A percentile compares a stretch with the other conserved stretches of the same genome.
Conservation (phyloP, 1,140 invertebrate species). For the Diabrotica virgifera region DNA sequence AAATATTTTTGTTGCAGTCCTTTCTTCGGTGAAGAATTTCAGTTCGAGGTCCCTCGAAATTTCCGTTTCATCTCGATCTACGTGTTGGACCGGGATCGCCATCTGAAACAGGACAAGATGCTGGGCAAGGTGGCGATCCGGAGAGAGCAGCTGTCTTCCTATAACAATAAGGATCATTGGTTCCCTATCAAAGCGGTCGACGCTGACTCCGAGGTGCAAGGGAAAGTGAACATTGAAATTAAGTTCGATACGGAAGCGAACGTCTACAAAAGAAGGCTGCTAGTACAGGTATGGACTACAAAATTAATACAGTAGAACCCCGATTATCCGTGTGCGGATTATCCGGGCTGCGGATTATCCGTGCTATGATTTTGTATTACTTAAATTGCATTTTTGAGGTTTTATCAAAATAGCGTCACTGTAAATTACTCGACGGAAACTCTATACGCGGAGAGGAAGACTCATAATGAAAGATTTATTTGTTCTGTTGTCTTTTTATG, state of each 20-base stretch:
- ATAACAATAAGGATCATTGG: conserved; percentile 90
- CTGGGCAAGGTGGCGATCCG: conserved; percentile 87
- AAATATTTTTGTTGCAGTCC: conserved; percentile 59
- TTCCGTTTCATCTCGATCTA: conserved; percentile 86
- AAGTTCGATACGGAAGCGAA: conserved; percentile 50
- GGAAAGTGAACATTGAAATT: conserved; percentile 74
- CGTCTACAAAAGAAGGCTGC: conserved; percentile 14
- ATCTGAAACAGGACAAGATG: conserved; percentile 80
- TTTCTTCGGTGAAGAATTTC: conserved; percentile 90
- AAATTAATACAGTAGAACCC: no score
- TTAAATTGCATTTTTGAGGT: no score
- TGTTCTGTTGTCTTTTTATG: no score
- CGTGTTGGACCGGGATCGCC: conserved; percentile 76
- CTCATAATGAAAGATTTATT: no score
- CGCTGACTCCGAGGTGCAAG: conserved; percentile 86
- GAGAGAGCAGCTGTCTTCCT: conserved; percentile 78
- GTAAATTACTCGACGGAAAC: no score
- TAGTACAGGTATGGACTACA: conserved; percentile 17
- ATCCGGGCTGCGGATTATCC: no score
- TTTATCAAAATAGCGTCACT: no score
- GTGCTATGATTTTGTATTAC: no score
- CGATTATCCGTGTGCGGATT: no score
- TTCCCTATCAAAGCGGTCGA: conserved; percentile 81
- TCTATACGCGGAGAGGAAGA: no score
- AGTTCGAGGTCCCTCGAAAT: conserved; percentile 84